These are phyloP conservation scores for Diplosoma virens DNA, from an alignment of 23 tunicate genomes.

Conservation along the genomic window DNA sequence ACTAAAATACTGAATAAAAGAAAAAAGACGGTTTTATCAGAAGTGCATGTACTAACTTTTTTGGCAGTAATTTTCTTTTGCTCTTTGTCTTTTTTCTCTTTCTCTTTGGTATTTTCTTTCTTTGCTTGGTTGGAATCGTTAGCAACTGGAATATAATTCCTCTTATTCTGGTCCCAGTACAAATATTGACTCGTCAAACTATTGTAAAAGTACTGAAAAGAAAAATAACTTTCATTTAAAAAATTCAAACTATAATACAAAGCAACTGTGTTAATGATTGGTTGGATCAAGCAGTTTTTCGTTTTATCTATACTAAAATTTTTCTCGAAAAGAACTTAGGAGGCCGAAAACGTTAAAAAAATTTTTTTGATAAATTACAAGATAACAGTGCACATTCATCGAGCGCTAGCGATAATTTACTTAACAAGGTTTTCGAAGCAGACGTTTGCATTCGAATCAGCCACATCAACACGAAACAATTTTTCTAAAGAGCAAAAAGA, in stretches of 20 bases:
- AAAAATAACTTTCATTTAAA: not conserved
- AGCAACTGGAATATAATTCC: conserved; percentile 54
- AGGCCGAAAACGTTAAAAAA: too few species aligned
- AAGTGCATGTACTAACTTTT: conserved; percentile 20
- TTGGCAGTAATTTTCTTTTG: conserved; percentile 70
- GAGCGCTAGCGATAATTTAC: too few species aligned
- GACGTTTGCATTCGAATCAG: too few species aligned
- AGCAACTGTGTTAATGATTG: too few species aligned
- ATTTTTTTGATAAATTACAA: too few species aligned
- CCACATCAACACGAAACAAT: too few species aligned
- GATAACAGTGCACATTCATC: too few species aligned
- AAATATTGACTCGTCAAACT: conserved; percentile 66
- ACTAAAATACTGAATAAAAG: not conserved
- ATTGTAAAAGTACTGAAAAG: conserved; percentile 92
- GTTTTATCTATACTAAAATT: too few species aligned
- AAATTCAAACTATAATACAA: not conserved
- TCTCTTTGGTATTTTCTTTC: conserved; percentile 39
- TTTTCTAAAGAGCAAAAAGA: too few species aligned
- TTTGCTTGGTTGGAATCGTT: conserved; percentile 15
- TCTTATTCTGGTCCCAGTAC: conserved; percentile 77
- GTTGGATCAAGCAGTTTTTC: too few species aligned
- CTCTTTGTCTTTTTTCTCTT: conserved; percentile 44
- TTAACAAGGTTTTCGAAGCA: too few species aligned
- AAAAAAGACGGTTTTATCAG: not conserved
- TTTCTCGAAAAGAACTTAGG: too few species aligned